Percentiles rank a stretch among this genome's conserved stretches.
Conservation (phyloP, 2,888 invertebrate species). For the Agelastica alni region DNA sequence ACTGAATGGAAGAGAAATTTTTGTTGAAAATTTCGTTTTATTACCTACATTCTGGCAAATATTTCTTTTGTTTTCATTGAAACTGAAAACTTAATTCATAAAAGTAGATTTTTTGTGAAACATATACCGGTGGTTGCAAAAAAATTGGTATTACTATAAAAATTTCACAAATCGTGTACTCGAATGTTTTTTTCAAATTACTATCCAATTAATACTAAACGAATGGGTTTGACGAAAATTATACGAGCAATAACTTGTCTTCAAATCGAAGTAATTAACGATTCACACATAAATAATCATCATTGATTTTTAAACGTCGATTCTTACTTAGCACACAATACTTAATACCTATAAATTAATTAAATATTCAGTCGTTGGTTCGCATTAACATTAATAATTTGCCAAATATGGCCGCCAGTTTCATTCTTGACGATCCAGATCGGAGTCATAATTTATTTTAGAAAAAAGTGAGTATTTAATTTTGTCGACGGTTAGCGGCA, state of each 20-base stretch:
- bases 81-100: too few relatives aligned
- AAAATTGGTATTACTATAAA: too few relatives aligned
- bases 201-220: neutral
- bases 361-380: conserved; percentile 34
- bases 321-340: conserved; percentile 41
- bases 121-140: too few relatives aligned
- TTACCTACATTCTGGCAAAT: too few relatives aligned
- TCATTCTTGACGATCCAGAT: conserved; percentile 21
- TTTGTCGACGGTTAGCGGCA: too few relatives aligned
- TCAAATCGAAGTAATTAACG: conserved; percentile 7
- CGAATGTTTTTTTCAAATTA: too few relatives aligned
- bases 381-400: conserved; percentile 36
- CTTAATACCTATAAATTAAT: conserved; percentile 41
- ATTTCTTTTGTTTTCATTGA: too few relatives aligned
- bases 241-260: neutral
- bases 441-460: conserved; percentile 17
- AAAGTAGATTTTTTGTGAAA: too few relatives aligned
- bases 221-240: neutral
- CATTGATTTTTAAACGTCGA: conserved; percentile 17
- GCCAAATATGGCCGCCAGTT: conserved; percentile 30
- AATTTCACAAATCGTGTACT: too few relatives aligned
- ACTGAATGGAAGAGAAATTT: too few relatives aligned
- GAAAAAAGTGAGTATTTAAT: conserved; percentile 10
- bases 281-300: conserved; percentile 30
- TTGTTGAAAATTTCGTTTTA: too few relatives aligned